Evolutionary conservation across 2,113 vertebrate genomes (phyloP).

Genomic region (Cochlearius cochlearius): DNA sequence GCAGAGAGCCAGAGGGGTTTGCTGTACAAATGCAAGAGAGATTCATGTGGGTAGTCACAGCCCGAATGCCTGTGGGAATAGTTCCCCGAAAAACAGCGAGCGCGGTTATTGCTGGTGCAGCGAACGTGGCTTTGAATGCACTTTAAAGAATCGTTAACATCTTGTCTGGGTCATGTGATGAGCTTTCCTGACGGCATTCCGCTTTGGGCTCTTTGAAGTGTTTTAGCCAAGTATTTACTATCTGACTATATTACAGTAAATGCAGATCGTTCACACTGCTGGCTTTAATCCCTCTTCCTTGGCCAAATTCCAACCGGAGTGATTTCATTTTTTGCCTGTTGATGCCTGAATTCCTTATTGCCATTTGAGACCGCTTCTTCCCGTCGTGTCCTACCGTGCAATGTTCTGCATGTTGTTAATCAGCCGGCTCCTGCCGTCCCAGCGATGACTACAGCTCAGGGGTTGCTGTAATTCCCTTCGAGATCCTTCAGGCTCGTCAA

Average conservation of each 20-base stretch:
- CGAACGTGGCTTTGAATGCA: accelerated
- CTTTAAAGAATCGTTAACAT: background rate
- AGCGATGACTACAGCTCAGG: background rate
- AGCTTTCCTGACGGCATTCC: background rate
- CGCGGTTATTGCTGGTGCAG: background rate
- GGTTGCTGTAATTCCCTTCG: background rate
- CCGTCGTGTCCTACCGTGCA: background rate
- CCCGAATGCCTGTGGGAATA: accelerated
- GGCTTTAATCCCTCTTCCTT: background rate
- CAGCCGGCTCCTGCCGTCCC: background rate
- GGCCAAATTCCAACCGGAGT: background rate
- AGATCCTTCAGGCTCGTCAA: background rate
- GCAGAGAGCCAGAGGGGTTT: background rate
- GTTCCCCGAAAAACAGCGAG: accelerated
- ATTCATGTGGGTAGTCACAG: background rate
- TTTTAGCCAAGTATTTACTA: background rate
- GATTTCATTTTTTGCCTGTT: background rate
- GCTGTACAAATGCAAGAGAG: accelerated
- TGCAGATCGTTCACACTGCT: background rate
- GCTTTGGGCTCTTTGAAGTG: background rate
- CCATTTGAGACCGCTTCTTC: background rate
- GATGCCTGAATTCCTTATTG: background rate
- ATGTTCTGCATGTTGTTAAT: background rate
- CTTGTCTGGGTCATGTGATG: background rate
- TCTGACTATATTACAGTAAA: background rate